phyloP scores from a whole-genome alignment of 1,140 invertebrate genomes.

The Chlorops oryzae region DNA sequence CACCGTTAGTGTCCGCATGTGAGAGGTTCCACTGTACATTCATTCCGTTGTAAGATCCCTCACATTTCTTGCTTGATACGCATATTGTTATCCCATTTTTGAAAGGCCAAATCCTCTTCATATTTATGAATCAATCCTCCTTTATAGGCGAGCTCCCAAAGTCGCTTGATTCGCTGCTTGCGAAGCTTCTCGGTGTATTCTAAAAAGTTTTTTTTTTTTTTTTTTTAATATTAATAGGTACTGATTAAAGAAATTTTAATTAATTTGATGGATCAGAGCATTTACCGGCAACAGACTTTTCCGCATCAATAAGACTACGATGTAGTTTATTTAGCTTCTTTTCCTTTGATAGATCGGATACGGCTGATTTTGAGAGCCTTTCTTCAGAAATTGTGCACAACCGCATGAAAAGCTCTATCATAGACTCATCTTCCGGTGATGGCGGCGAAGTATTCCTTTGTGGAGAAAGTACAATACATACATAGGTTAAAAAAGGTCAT shows the following conservation, averaged over 20 bases:
- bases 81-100: constrained; percentile 20
- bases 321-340: constrained; percentile 15
- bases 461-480: too few relatives aligned
- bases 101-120: constrained; percentile 13
- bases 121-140: constrained; percentile 15
- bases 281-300: constrained; percentile 13
- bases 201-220: too few relatives aligned
- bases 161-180: constrained; percentile 12
- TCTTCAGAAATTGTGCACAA: constrained; percentile 10
- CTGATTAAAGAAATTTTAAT: neutral
- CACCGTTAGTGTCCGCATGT: too few relatives aligned
- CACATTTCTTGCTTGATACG: constrained; percentile 18
- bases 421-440: constrained; percentile 11
- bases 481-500: too few relatives aligned
- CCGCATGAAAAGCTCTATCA: constrained; percentile 8
- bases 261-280: neutral
- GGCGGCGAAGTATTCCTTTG: too few relatives aligned
- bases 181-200: constrained; percentile 8
- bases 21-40: too few relatives aligned
- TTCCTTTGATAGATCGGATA: constrained; percentile 12
- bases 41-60: too few relatives aligned
- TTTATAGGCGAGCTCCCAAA: constrained; percentile 15
- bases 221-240: neutral
- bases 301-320: constrained; percentile 12
- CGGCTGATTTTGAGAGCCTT: constrained; percentile 9